Evolutionary conservation across 2,888 invertebrate species (phyloP), one percentile per base, ranked within the genome.

Genomic region (Crossocerus cetratus): DNA sequence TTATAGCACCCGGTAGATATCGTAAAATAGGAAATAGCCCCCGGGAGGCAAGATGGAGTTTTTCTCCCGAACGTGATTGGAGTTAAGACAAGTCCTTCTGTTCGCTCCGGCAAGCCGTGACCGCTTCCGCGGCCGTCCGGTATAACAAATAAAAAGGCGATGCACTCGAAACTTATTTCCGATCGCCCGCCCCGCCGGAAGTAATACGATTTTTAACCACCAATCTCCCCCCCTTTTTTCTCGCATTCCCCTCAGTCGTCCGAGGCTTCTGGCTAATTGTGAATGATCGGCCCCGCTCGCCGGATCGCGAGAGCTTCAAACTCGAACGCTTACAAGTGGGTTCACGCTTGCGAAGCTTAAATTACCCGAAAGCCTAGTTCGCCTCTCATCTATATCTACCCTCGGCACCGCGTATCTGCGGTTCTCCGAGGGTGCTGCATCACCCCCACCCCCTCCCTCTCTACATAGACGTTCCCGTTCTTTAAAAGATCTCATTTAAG

Each of bases 1-100:
- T 78, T 75, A 75, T 78, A 73, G 81, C 72, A 75, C 71, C 75
- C 73, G 16, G 70, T 75, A 80, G 81, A 82, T 79, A 78, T 63
- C 74, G 78, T 74, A 76, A 82, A 80, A 82, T 78, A 74, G 76
- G 75, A 76, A 82, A 82, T 78, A 78, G 74, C 70, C 69, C 81
- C 70, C 81, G 3, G 60, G 76, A 56, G 82, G 65, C 65, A 59
- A 43, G 69, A 66, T 63, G 72, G 58, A 63, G 69, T 81, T 82
- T 82, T 82, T 72, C 73, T 65, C 59, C 54, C 32, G 21, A 73
- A 74, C 77, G 80, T 72, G 82, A 82, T 78, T 78, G 78, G 73
- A 82, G 79, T 82, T 74, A 76, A 74, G 74, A 74, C 74, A 74
- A 78, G 78, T 73, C 67, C 62, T 72, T 64, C 63, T 53, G 62